Base-by-base conservation (phyloP, 2,888 invertebrate genomes). In the Ophraella communa region DNA sequence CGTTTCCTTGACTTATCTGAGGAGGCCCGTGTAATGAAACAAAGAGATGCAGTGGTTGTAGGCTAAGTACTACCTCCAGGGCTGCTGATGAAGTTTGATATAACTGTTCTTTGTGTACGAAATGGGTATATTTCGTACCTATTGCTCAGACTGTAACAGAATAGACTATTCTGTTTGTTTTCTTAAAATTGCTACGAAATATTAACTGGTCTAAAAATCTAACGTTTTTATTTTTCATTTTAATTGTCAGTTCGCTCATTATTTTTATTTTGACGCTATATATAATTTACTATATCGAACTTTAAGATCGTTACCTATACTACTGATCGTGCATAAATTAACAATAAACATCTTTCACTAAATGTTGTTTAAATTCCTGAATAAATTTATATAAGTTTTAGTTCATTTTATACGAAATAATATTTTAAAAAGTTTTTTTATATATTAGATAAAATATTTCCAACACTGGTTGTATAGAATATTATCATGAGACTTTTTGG, bases 261-360 rank as follows among this genome's bases (percentile, higher is more conserved):
- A 35, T 35, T 35, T 57, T 42, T 7, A 11, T 47, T 49, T 39
- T 33, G 44, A 51, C 27, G n/a, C 14, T 27, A 14, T 7, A 10
- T 24, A 8, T 24, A 51, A 17, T 51, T 24, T 47, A 47, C 47
- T n/a, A 21, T 47, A 20, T 47, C 3, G 24, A 49, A 4, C 49
- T 24, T 24, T 21, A 4, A 45, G 11, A 20, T 35, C 17, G 39
- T 39, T 39, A 39, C 27, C 42, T 17, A n/a, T 27, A 51, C 27
- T 51, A 51, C 8, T 8, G 1, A 14, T 51, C 27, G n/a, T 24
- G 49, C 27, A 51, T 51, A 51, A 51, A 51, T 27, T 51, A 27
- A 51, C 49, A 4, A 23, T 51, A 24, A 20, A 21, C 21, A 45
- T 45, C 2, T 45, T 45, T 45, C 10, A 45, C 5, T 45, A 20